Evolutionary conservation across 2,888 invertebrate genomes (phyloP).

Genomic region (Digitonthophagus gazella): DNA sequence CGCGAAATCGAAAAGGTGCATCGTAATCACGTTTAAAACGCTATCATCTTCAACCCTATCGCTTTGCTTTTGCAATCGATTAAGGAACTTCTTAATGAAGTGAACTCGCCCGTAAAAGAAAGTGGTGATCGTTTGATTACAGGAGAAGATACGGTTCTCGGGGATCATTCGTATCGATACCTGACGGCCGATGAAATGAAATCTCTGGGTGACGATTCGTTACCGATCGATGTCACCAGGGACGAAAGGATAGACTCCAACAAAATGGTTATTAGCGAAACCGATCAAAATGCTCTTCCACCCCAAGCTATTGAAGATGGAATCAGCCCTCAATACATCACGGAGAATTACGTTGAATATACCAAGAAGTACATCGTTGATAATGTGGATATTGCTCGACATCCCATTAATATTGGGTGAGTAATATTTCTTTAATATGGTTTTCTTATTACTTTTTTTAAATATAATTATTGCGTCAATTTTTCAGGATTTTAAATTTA

Average conservation of each 20-base stretch:
- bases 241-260: constrained; percentile 81
- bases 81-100: too few relatives aligned
- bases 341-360: constrained; percentile 52
- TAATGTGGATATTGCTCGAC: constrained; percentile 59
- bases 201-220: constrained; percentile 87
- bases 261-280: constrained; percentile 54
- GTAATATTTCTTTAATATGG: constrained; percentile 39
- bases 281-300: constrained; percentile 52
- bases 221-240: constrained; percentile 89
- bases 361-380: constrained; percentile 59
- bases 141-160: constrained; percentile 90
- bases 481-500: background rate
- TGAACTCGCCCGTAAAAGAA: background rate
- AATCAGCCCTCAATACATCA: constrained; percentile 62
- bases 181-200: constrained; percentile 95
- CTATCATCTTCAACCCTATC: background rate
- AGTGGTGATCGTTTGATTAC: constrained; percentile 32
- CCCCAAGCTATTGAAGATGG: constrained; percentile 61
- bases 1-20: background rate
- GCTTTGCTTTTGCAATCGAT: background rate
- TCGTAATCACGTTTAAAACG: background rate
- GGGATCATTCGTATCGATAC: constrained; percentile 88
- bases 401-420: constrained; percentile 65
- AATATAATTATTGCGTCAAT: background rate
- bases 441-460: background rate